phyloP scores from a whole-genome alignment of 2,113 vertebrate genomes.

The Saccopteryx bilineata region DNA sequence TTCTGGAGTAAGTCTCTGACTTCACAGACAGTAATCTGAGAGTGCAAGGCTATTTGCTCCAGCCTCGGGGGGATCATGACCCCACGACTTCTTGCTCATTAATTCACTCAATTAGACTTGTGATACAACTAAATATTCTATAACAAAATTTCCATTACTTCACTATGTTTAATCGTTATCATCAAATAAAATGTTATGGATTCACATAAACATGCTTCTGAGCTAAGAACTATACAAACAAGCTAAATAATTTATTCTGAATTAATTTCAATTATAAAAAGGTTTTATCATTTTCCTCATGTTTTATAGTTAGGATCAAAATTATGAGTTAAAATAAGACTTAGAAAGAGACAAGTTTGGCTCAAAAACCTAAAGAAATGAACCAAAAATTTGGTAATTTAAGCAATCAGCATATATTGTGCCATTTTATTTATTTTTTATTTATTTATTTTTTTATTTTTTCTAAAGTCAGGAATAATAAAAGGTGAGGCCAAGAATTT shows the following conservation, averaged over 20 bases:
- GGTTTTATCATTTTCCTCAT: not conserved
- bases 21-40: not conserved
- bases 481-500: not conserved
- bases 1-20: not conserved
- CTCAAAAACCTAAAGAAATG: slow-evolving; percentile 9
- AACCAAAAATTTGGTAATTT: slow-evolving; percentile 6
- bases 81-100: not conserved
- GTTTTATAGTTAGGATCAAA: slow-evolving; percentile 12
- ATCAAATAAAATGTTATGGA: slow-evolving; percentile 28
- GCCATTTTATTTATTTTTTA: too few species aligned
- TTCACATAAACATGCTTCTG: slow-evolving; percentile 46
- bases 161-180: not conserved
- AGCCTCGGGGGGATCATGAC: not conserved
- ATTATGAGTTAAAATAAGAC: slow-evolving; percentile 1
- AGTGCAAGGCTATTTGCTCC: not conserved
- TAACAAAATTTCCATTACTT: slow-evolving; percentile 42
- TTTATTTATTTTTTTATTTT: too few species aligned
- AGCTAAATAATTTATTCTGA: slow-evolving; percentile 24
- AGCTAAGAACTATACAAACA: not conserved
- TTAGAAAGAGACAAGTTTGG: not conserved
- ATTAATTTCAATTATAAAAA: slow-evolving; percentile 19
- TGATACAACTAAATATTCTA: slow-evolving; percentile 30
- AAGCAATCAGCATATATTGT: not conserved
- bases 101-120: slow-evolving; percentile 28
- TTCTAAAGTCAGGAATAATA: slow-evolving; percentile 7